Base-by-base conservation (phyloP, 2,797 vertebrate genomes). In the Diplodus puntazzo region DNA sequence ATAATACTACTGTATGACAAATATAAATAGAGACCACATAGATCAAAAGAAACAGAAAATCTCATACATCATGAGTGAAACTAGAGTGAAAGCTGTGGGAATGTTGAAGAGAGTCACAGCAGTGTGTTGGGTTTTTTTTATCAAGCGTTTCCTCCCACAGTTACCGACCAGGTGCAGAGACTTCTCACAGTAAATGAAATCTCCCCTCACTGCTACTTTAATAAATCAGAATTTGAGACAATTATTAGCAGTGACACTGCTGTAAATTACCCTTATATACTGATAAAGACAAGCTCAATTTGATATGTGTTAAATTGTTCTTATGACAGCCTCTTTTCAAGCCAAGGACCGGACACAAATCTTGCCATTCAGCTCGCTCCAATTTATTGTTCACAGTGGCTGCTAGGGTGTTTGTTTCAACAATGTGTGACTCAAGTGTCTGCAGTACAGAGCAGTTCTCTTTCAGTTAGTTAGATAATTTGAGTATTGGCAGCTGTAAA, bases 321-420 rank as follows among this genome's bases (percentile, higher is more conserved):
- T 70, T 27, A 25, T 66, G 60, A 69, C 45, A 50, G 58, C 55
- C 23, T 79, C 30, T 48, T 67, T 65, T 75, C 62, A 30, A 72
- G 55, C 50, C 70, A 74, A 82, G 43, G 4, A 65, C 55, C 66
- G 55, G 71, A 61, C 55, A 61, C 71, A 75, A 67, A 71, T 69
- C 45, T 34, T 73, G 43, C 45, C 69, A 73, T 77, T 82, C 66
- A 70, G 6, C 14, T 23, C 21, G 65, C 18, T 77, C 70, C 64
- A 73, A 64, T 53, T 54, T 42, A 69, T 77, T 55, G 73, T 73
- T 59, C 45, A 61, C 39, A 17, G 27, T 60, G 25, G 65, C 66
- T 69, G 65, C 59, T 46, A 30, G 18, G 16, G 27, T 54, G 21
- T 69, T 69, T 23, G 8, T 16, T 59, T 57, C 7, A 45, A 60